A percentile compares a stretch with the other conserved stretches of the same genome.
These are phyloP conservation scores for Dicycla oo DNA, from an alignment of 2,888 invertebrate genomes.

Conservation along the genomic window DNA sequence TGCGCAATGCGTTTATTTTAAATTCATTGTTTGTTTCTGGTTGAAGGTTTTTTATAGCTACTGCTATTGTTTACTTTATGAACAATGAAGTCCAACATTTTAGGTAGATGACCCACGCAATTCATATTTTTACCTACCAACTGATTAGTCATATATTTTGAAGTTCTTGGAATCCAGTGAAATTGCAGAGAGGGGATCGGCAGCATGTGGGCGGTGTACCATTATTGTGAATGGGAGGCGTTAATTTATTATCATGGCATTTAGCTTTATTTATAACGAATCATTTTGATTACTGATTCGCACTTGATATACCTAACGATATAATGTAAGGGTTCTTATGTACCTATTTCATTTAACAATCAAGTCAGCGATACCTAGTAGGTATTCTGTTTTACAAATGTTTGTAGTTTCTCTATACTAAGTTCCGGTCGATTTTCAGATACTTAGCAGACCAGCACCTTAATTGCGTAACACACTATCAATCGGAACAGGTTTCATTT, in stretches of 20 bases:
- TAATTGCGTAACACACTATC: too few relatives aligned
- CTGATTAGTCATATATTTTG: conserved; percentile 69
- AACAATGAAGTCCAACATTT: conserved; percentile 18
- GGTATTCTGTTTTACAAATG: neutral
- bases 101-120: conserved; percentile 31
- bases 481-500: too few relatives aligned
- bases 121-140: conserved; percentile 53
- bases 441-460: neutral
- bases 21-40: neutral
- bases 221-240: conserved; percentile 84
- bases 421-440: neutral
- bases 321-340: conserved; percentile 13
- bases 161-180: conserved; percentile 80
- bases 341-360: neutral
- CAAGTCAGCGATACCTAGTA: neutral
- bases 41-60: conserved; percentile 6
- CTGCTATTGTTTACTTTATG: conserved; percentile 16
- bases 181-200: conserved; percentile 81
- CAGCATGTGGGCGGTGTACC: conserved; percentile 82
- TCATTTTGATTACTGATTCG: conserved; percentile 59
- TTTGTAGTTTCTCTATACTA: neutral
- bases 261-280: conserved; percentile 71
- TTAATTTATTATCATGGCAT: conserved; percentile 82
- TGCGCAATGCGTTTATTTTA: neutral
- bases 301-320: conserved; percentile 50